Base-by-base conservation (phyloP, 2,113 vertebrate species). In the Triplophysa tibetana region DNA sequence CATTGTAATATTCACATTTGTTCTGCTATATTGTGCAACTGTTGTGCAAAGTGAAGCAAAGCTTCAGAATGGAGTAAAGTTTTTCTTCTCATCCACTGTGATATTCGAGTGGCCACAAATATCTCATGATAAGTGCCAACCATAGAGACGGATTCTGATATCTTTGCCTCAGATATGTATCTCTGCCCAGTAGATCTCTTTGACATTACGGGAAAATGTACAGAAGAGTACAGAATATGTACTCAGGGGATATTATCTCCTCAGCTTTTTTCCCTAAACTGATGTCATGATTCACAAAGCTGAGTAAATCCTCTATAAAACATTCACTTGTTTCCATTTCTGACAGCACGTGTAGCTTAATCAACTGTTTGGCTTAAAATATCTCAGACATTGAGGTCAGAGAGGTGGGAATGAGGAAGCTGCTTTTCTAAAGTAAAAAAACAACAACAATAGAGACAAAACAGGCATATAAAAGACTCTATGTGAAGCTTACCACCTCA, bases 401-500 rank as follows among this genome's bases (percentile, higher is more conserved):
- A 26, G 14, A 63, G 23, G 23, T 26, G 63, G 41, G 38, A 48
- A 75, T n/a, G 9, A 26, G 33, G 38, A 54, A 38, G 13, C n/a
- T 52, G 50, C 1, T 58, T 72, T 24, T 33, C 8, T 29, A 58
- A 33, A 3, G 26, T 58, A 12, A 58, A 58, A 33, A 54, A 73
- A 73, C 24, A 23, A n/a, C 19, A 43, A 4, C 26, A 70, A 21
- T 38, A 7, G 8, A 16, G 67, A 3, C 16, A 50, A 69, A 68
- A 50, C n/a, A 48, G 12, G 9, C 13, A 45, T 5, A 48, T 68
- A 48, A 68, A 9, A 58, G 54, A 9, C 8, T 14, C 23, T 41
- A 41, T 58, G 52, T 73, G 26, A 73, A 41, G 29, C 52, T 60
- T 73, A 7, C 54, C 54, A 23, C 70, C 29, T 60, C 52, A 60